Base-by-base conservation (phyloP, 2,797 vertebrate genomes). In the Sus cebifrons region DNA sequence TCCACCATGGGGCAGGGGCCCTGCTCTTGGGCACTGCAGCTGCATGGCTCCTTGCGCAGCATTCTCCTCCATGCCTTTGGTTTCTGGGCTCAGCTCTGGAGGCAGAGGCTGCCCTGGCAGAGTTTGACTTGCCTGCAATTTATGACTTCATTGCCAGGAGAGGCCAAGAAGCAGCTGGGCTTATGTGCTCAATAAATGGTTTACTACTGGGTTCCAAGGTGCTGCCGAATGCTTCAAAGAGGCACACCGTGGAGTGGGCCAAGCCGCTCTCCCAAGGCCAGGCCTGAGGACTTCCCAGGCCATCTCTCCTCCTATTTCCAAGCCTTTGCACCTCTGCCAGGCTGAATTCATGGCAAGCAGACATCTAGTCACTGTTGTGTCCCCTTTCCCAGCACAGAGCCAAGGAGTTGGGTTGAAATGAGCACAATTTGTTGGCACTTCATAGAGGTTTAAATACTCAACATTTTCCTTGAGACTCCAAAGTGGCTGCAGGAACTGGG, bases 21-120 rank as follows among this genome's bases (percentile, higher is more conserved):
- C 71, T 0, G 0, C 58, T 52, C 5, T 89, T 20, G 1, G 62
- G 79, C 20, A 18, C 11, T 21, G 5, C 4, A 2, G 12, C 20
- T 49, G 71, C 64, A 40, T 0, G 2, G 44, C 40, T 77, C 40
- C 44, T 40, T 10, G 82, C 29, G 25, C 3, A 6, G 49, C 40
- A 74, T 13, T 40, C 12, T 21, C 21, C 17, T 27, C 68, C 32
- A 36, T 2, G 0, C 44, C 21, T 29, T 18, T 14, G 32, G 21
- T 58, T 67, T 68, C 81, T 49, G 68, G 75, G 44, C 68, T 88
- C 15, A 14, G 68, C 62, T 65, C n/a, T 0, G 0, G 70, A 82
- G 21, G 25, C 52, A 11, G 29, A 49, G 64, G 52, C 25, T 87
- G 67, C 29, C 36, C 44, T 21, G 73, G 7, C 20, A 3, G 15